These are phyloP conservation scores for Allobates femoralis DNA, from an alignment of 2,797 vertebrate species.

Conservation along the genomic window DNA sequence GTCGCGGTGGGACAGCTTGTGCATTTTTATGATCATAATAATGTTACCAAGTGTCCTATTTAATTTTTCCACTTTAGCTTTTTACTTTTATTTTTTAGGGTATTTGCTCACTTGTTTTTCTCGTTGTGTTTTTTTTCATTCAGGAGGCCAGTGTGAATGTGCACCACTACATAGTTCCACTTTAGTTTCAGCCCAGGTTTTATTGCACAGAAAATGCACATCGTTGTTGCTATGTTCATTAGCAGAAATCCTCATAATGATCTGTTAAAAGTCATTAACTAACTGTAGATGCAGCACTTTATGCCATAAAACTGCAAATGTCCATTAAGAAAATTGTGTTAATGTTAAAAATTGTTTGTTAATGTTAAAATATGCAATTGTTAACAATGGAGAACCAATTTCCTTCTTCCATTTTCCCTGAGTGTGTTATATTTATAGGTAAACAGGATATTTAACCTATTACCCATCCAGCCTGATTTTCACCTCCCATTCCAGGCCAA, in stretches of 20 bases:
- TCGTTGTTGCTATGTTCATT: not conserved
- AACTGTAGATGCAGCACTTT: not conserved
- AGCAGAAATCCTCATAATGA: not conserved
- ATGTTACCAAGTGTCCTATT: too few species aligned
- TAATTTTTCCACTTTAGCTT: too few species aligned
- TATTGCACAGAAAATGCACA: not conserved
- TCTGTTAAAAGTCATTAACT: slow-evolving; percentile 2
- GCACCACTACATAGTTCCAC: too few species aligned
- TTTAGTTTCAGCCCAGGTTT: too few species aligned
- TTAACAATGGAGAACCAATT: not conserved
- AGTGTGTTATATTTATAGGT: not conserved
- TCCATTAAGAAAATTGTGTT: not conserved
- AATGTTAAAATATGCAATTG: not conserved
- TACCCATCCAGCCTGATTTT: too few species aligned
- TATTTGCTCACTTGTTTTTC: too few species aligned
- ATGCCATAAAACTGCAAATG: not conserved
- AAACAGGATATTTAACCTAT: not conserved
- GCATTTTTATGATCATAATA: too few species aligned
- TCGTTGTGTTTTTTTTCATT: too few species aligned
- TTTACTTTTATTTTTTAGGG: too few species aligned
- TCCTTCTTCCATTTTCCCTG: not conserved
- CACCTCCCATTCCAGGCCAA: too few species aligned
- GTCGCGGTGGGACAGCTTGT: too few species aligned
- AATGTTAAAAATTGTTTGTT: slow-evolving; percentile 5
- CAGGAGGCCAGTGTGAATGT: too few species aligned